A percentile compares a stretch with the other conserved stretches of the same genome.
Evolutionary conservation across 2,797 vertebrate genomes (phyloP).

Genomic region (Aulostomus chinensis): DNA sequence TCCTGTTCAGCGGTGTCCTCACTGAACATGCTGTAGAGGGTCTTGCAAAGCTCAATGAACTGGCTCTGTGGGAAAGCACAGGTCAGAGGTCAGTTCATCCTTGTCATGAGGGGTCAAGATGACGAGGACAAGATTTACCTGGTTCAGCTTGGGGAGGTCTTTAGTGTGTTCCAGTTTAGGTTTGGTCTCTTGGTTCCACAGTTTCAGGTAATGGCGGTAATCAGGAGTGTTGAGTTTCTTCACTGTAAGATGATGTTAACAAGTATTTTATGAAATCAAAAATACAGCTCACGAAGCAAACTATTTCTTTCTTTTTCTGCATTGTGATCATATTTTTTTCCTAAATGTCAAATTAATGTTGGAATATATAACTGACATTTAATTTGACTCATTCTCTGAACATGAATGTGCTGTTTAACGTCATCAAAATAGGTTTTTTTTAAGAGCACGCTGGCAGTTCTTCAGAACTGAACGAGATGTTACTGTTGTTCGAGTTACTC

Average conservation of each 20-base stretch:
- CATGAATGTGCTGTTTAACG: too few species aligned
- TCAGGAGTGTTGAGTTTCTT: conserved; percentile 91
- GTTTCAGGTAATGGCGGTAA: conserved; percentile 90
- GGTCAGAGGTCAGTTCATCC: background rate
- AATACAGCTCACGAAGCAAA: background rate
- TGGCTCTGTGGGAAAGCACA: conserved; percentile 82
- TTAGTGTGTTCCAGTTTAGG: conserved; percentile 86
- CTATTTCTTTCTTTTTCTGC: too few species aligned
- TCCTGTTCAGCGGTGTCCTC: conserved; percentile 94
- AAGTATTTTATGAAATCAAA: conserved; percentile 5
- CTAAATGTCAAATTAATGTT: too few species aligned
- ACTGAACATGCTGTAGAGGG: conserved; percentile 97
- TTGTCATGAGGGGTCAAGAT: too few species aligned
- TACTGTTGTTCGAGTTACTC: too few species aligned
- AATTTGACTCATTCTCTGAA: too few species aligned
- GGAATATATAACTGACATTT: too few species aligned
- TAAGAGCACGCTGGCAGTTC: too few species aligned
- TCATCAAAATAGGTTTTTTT: too few species aligned
- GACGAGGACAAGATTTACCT: conserved; percentile 70
- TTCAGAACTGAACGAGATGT: too few species aligned
- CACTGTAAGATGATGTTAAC: conserved; percentile 58
- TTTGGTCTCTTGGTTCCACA: conserved; percentile 93
- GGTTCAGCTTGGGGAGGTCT: conserved; percentile 92
- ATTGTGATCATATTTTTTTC: too few species aligned
- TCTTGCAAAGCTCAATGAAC: conserved; percentile 98